These are phyloP conservation scores for Ochropacha duplaris DNA, from an alignment of 2,888 invertebrate species.

Conservation along the genomic window DNA sequence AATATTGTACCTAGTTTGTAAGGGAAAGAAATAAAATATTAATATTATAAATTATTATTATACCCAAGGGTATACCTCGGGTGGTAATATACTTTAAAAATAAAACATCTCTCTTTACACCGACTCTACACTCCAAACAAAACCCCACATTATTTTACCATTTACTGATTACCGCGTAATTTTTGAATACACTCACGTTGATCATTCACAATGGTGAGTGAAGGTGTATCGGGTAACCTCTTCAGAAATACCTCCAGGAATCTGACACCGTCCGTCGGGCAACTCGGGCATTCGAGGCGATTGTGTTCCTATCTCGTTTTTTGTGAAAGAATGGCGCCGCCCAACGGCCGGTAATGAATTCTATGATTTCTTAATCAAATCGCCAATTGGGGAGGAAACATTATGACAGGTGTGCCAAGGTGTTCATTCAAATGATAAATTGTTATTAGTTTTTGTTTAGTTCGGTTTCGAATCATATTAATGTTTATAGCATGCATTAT, in stretches of 20 bases:
- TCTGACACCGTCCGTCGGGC: background rate
- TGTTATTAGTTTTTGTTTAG: background rate
- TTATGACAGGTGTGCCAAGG: slow-evolving; percentile 28
- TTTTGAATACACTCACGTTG: background rate
- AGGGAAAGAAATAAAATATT: too few species aligned
- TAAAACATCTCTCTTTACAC: too few species aligned
- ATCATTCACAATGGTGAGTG: background rate
- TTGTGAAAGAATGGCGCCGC: slow-evolving; percentile 7
- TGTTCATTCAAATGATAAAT: background rate
- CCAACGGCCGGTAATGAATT: slow-evolving; percentile 9
- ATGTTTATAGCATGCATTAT: background rate
- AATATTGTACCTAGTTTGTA: too few species aligned
- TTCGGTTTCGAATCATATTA: background rate
- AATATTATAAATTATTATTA: too few species aligned
- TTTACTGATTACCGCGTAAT: background rate
- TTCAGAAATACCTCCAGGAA: background rate
- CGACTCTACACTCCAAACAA: background rate
- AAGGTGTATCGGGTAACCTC: background rate
- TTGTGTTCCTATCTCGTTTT: background rate
- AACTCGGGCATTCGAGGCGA: background rate
- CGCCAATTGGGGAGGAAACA: slow-evolving; percentile 27
- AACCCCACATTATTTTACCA: background rate
- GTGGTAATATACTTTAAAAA: too few species aligned
- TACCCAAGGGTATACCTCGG: too few species aligned
- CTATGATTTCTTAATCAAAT: slow-evolving; percentile 21